These are phyloP conservation scores for Cotesia chilonis DNA, from an alignment of 1,140 invertebrate genomes.

Conservation along the genomic window DNA sequence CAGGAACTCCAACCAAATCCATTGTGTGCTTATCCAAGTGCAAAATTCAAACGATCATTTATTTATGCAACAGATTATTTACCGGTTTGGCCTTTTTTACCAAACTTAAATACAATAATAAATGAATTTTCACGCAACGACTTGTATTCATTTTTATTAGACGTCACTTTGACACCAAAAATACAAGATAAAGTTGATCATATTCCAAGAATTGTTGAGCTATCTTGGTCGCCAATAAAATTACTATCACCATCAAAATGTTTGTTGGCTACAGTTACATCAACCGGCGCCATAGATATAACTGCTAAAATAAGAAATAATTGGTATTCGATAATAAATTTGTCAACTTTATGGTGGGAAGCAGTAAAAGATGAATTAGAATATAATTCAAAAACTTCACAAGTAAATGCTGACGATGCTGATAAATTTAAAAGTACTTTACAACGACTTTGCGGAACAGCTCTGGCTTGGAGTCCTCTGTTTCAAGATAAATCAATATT, in stretches of 20 bases:
- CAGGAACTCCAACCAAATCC: conserved; percentile 58
- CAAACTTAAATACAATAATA: conserved; percentile 44
- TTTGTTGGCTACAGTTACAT: conserved; percentile 53
- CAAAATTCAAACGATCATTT: conserved; percentile 56
- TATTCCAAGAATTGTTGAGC: conserved; percentile 44
- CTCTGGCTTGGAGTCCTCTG: conserved; percentile 55
- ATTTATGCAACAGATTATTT: conserved; percentile 49
- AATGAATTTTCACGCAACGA: conserved; percentile 49
- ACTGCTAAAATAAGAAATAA: conserved; percentile 47
- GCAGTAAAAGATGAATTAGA: conserved; percentile 42
- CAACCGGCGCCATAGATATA: conserved; percentile 55
- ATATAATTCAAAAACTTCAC: conserved; percentile 10
- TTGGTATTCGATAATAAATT: conserved; percentile 54
- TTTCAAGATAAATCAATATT: conserved; percentile 21
- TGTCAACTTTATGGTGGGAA: conserved; percentile 45
- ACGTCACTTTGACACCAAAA: conserved; percentile 52
- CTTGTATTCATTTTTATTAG: conserved; percentile 52
- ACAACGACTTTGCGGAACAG: conserved; percentile 49
- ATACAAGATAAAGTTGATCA: conserved; percentile 43
- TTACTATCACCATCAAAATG: conserved; percentile 52
- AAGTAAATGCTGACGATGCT: conserved; percentile 2
- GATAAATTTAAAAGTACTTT: conserved; percentile 39
- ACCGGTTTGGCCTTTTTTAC: conserved; percentile 44
- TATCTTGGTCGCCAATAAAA: conserved; percentile 56
- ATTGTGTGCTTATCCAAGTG: conserved; percentile 42